phyloP scores from a whole-genome alignment of 2,113 vertebrate species.

The Xerus inauris region DNA sequence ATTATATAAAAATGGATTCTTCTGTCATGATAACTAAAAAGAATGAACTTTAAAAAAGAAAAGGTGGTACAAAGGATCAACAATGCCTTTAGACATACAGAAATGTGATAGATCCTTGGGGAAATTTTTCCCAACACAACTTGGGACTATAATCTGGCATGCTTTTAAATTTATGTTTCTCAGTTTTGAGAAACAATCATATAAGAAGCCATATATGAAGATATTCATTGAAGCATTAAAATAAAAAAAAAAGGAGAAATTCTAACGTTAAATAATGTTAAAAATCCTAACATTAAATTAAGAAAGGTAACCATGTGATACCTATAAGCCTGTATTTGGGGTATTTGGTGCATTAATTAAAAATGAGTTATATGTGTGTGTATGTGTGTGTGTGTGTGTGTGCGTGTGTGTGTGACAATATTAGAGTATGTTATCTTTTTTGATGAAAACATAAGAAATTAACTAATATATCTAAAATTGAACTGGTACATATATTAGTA shows the following conservation, averaged over 20 bases:
- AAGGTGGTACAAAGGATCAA: neutral
- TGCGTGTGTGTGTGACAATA: neutral
- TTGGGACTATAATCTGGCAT: neutral
- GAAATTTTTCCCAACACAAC: neutral
- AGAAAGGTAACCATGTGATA: neutral
- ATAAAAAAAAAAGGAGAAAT: conserved; percentile 20
- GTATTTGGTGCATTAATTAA: conserved; percentile 3
- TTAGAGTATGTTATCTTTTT: neutral
- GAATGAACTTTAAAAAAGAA: too few relatives aligned
- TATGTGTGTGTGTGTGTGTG: too few relatives aligned
- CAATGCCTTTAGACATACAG: neutral
- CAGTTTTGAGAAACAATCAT: neutral
- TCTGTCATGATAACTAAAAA: too few relatives aligned
- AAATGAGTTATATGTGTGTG: neutral
- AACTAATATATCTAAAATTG: neutral
- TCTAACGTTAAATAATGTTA: neutral
- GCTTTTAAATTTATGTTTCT: neutral
- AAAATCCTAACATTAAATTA: neutral
- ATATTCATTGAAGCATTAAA: neutral
- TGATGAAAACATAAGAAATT: neutral
- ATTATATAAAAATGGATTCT: too few relatives aligned
- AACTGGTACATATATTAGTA: neutral
- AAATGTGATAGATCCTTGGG: neutral
- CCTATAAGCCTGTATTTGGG: neutral
- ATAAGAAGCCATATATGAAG: neutral